Base-by-base conservation (phyloP, 2,113 vertebrate species). In the Notarius quadriscutis region DNA sequence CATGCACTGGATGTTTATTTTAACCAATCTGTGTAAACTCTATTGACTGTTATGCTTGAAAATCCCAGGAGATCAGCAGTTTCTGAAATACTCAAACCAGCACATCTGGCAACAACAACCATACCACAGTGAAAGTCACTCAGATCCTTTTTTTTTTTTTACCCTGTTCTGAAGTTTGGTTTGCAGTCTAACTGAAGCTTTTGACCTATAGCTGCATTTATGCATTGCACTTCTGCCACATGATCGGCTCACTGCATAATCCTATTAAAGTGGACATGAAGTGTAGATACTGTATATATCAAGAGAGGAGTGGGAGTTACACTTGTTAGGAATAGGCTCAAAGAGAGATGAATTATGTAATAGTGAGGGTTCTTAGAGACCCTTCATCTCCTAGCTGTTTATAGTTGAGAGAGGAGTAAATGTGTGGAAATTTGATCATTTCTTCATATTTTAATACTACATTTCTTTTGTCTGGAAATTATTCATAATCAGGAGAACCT, bases 71-170 rank as follows among this genome's bases (percentile, higher is more conserved):
- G 55, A 80, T 58, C 50, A 20, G 55, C 53, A 22, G 17, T 80
- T 58, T 53, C 9, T 78, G 25, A 78, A 27, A 78, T 14, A 53
- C 12, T 15, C 75, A 78, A 27, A 27, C 50, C 30, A 11, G 30
- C 55, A 18, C 17, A 81, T 41, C 79, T 81, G 79, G 79, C 30
- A 62, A 81, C 57, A 81, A 62, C 30, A 81, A 41, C 18, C 30
- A 41, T 41, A 18, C 30, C 27, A 62, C 20, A 7, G 8, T 14
- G 57, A 62, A 81, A 20, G 30, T 20, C 30, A 60, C 27, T 62
- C 41, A 62, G 17, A 41, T 84, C 81, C 7, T 7, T 3, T 15
- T 15, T 27, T 74, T 14, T 50, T 41, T 41, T 41, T 41, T 74
- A 25, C 20, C 7, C 53, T 53, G 0, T 81, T 8, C n/a, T 60